A percentile compares a stretch with the other conserved stretches of the same genome.
Evolutionary conservation across 2,113 vertebrate genomes (phyloP).

Genomic region (Atherinomorus stipes): DNA sequence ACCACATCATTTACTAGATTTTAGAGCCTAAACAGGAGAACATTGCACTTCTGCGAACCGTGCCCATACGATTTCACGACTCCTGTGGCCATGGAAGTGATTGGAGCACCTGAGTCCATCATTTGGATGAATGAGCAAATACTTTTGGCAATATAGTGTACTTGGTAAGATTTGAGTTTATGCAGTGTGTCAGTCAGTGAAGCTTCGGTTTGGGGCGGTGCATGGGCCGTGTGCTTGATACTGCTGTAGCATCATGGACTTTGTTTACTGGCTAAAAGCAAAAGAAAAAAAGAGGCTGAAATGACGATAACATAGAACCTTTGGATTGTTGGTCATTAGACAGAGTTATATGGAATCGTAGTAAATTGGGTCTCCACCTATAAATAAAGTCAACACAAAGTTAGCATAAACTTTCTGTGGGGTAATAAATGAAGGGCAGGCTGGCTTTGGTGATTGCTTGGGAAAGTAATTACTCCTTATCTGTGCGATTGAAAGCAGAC

Average conservation of each 20-base stretch:
- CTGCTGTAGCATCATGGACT: slow-evolving; percentile 40
- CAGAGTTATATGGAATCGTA: slow-evolving; percentile 56
- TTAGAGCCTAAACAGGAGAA: too few relatives aligned
- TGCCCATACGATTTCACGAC: too few relatives aligned
- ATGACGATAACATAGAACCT: slow-evolving; percentile 23
- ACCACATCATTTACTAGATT: too few relatives aligned
- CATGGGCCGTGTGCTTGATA: background rate
- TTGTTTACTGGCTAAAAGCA: slow-evolving; percentile 21
- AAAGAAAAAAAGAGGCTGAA: slow-evolving; percentile 1
- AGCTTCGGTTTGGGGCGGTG: slow-evolving; percentile 20
- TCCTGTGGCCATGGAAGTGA: too few relatives aligned
- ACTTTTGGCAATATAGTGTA: too few relatives aligned
- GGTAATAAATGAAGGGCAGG: slow-evolving; percentile 60
- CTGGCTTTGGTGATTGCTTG: slow-evolving; percentile 51
- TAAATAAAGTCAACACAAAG: slow-evolving; percentile 42
- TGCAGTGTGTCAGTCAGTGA: slow-evolving; percentile 18
- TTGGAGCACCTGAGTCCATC: too few relatives aligned
- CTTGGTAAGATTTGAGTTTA: too few relatives aligned
- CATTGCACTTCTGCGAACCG: too few relatives aligned
- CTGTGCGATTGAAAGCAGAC: slow-evolving; percentile 42
- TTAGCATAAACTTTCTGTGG: slow-evolving; percentile 54
- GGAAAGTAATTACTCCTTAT: slow-evolving; percentile 81
- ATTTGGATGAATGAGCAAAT: too few relatives aligned
- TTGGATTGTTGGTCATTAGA: slow-evolving; percentile 42
- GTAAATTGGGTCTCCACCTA: too few relatives aligned